phyloP scores from a whole-genome alignment of 2,113 vertebrate species.

The Hymenochirus boettgeri region DNA sequence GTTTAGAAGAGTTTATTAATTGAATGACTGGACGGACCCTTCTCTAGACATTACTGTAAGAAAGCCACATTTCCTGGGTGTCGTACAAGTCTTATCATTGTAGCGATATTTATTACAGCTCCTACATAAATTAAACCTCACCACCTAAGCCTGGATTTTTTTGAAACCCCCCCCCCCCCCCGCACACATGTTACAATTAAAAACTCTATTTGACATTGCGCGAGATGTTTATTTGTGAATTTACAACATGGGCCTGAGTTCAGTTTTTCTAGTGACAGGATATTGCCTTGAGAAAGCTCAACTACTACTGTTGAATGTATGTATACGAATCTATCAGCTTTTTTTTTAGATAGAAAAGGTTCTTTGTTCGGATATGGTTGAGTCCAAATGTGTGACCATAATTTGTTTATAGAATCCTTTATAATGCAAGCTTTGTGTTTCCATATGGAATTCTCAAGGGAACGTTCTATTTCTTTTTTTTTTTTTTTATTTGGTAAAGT shows the following conservation, averaged over 20 bases:
- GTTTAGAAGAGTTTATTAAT: too few relatives aligned
- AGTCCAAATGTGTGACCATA: slow-evolving; percentile 75
- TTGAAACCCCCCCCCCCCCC: slow-evolving; percentile 59
- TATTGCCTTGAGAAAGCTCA: slow-evolving; percentile 53
- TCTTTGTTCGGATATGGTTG: slow-evolving; percentile 65
- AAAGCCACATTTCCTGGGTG: slow-evolving; percentile 63
- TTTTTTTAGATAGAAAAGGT: slow-evolving; percentile 52
- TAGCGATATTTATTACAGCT: slow-evolving; percentile 69
- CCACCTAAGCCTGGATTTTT: slow-evolving; percentile 60
- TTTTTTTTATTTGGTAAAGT: slow-evolving; percentile 72
- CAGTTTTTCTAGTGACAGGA: slow-evolving; percentile 67
- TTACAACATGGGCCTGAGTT: slow-evolving; percentile 62
- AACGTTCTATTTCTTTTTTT: slow-evolving; percentile 51
- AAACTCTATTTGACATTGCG: slow-evolving; percentile 65
- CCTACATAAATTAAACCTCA: slow-evolving; percentile 69
- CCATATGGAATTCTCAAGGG: slow-evolving; percentile 88
- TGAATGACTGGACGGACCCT: too few relatives aligned
- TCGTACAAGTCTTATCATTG: slow-evolving; percentile 67
- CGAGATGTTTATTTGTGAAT: slow-evolving; percentile 73
- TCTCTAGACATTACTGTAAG: too few relatives aligned
- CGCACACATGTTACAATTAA: slow-evolving; percentile 78
- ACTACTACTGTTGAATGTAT: slow-evolving; percentile 44
- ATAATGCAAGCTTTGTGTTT: slow-evolving; percentile 75
- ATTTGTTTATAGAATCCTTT: slow-evolving; percentile 84
- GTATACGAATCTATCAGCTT: slow-evolving; percentile 37